These are phyloP conservation scores for Sebastes dallii DNA, from an alignment of 2,797 vertebrate genomes.

Conservation along the genomic window DNA sequence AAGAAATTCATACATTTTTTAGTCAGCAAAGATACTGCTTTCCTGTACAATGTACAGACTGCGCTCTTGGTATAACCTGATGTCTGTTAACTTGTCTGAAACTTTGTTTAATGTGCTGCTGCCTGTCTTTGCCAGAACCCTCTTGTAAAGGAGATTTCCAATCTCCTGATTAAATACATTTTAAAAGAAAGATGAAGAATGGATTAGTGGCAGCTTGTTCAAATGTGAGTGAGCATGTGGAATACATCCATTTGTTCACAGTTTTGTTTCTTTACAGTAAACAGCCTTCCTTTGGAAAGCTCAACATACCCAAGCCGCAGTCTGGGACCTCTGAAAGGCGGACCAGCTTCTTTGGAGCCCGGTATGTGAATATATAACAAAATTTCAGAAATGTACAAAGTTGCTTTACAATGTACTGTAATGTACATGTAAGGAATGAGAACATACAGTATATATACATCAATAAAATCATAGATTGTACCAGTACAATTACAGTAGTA, in stretches of 20 bases:
- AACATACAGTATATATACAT: not conserved
- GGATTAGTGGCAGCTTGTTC: not conserved
- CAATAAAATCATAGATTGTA: not conserved
- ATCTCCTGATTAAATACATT: not conserved
- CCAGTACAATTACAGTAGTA: not conserved
- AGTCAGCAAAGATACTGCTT: not conserved
- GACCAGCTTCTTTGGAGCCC: conserved; percentile 87
- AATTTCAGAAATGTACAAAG: not conserved
- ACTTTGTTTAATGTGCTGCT: not conserved
- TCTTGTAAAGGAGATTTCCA: not conserved
- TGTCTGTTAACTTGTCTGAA: not conserved
- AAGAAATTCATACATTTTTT: not conserved
- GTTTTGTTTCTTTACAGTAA: conserved; percentile 78
- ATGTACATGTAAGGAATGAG: too few species aligned
- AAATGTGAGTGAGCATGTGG: not conserved
- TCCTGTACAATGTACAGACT: not conserved
- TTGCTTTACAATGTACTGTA: not conserved
- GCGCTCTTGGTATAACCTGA: not conserved
- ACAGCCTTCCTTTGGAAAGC: conserved; percentile 87
- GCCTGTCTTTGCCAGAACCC: not conserved
- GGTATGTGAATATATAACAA: conserved; percentile 38
- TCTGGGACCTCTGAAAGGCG: conserved; percentile 88
- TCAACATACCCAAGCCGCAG: conserved; percentile 84
- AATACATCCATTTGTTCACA: not conserved
- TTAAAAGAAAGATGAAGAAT: not conserved